Evolutionary conservation across 2,888 invertebrate species (phyloP).

Genomic region (Leptarthrus brevirostris): DNA sequence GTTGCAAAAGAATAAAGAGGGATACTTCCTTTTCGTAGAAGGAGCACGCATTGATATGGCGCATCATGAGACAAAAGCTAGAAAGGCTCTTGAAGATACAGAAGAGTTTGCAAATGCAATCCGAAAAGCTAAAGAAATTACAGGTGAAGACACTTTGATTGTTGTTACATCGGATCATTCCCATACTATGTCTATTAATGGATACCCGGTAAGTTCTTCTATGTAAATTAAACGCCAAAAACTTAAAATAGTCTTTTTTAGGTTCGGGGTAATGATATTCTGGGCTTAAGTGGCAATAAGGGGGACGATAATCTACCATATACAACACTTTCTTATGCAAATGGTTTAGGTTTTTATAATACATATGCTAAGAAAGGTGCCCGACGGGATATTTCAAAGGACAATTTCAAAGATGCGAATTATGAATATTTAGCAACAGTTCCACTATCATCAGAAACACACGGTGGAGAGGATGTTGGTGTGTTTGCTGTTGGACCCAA

Average conservation of each 20-base stretch:
- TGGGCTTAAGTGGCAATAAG: conserved; percentile 68
- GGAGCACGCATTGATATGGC: conserved; percentile 69
- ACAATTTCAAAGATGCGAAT: conserved; percentile 57
- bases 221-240: neutral
- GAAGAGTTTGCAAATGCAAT: conserved; percentile 80
- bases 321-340: conserved; percentile 79
- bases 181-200: conserved; percentile 80
- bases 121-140: conserved; percentile 72
- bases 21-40: conserved; percentile 81
- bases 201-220: conserved; percentile 73
- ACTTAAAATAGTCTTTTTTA: too few species aligned
- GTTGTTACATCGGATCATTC: conserved; percentile 85
- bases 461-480: conserved; percentile 83
- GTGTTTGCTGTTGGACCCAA: conserved; percentile 80
- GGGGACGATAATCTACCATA: conserved; percentile 74
- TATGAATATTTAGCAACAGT: conserved; percentile 72
- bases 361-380: conserved; percentile 57
- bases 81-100: conserved; percentile 81
- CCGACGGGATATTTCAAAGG: conserved; percentile 56
- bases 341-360: conserved; percentile 74
- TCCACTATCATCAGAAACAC: conserved; percentile 74
- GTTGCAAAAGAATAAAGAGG: conserved; percentile 70
- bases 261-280: conserved; percentile 70
- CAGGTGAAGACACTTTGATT: conserved; percentile 78
- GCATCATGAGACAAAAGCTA: conserved; percentile 75